A percentile compares a stretch with the other conserved stretches of the same genome.
Evolutionary conservation across 2,797 vertebrate genomes (phyloP).

Genomic region (Arnoldichthys spilopterus): DNA sequence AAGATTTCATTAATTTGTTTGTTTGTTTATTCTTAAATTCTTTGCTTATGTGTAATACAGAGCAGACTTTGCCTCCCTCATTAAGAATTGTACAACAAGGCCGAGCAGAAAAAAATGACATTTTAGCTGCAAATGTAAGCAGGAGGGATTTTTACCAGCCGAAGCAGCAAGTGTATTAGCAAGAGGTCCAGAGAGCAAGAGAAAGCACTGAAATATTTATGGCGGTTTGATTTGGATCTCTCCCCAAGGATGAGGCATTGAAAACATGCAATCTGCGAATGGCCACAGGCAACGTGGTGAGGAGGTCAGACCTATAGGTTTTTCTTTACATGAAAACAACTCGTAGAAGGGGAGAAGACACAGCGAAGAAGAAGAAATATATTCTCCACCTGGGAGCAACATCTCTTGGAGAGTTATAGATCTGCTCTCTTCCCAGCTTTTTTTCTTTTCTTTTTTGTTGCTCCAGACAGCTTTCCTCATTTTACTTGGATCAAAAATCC

Average conservation of each 20-base stretch:
- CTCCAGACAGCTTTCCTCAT: slow-evolving; percentile 82
- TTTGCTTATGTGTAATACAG: slow-evolving; percentile 58
- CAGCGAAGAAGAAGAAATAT: slow-evolving; percentile 67
- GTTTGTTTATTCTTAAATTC: not conserved
- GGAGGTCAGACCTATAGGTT: slow-evolving; percentile 86
- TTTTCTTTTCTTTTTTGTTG: slow-evolving; percentile 57
- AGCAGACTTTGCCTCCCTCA: slow-evolving; percentile 59
- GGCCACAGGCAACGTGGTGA: slow-evolving; percentile 82
- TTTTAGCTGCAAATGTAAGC: slow-evolving; percentile 68
- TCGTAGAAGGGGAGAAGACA: slow-evolving; percentile 75
- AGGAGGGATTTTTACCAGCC: slow-evolving; percentile 62
- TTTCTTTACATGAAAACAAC: slow-evolving; percentile 88
- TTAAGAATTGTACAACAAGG: slow-evolving; percentile 65
- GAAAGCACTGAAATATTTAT: slow-evolving; percentile 89
- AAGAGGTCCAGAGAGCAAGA: slow-evolving; percentile 71
- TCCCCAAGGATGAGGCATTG: slow-evolving; percentile 79
- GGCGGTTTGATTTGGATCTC: slow-evolving; percentile 82
- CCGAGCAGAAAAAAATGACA: slow-evolving; percentile 59
- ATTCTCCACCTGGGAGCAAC: slow-evolving; percentile 75
- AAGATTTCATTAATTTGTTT: not conserved
- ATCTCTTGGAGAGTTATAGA: slow-evolving; percentile 79
- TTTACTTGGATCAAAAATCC: slow-evolving; percentile 85
- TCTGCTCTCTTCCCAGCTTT: slow-evolving; percentile 60
- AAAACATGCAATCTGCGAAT: slow-evolving; percentile 83
- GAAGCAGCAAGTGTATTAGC: slow-evolving; percentile 66